phyloP scores from a whole-genome alignment of 2,888 invertebrate genomes.

The Eutolmus rufibarbis region DNA sequence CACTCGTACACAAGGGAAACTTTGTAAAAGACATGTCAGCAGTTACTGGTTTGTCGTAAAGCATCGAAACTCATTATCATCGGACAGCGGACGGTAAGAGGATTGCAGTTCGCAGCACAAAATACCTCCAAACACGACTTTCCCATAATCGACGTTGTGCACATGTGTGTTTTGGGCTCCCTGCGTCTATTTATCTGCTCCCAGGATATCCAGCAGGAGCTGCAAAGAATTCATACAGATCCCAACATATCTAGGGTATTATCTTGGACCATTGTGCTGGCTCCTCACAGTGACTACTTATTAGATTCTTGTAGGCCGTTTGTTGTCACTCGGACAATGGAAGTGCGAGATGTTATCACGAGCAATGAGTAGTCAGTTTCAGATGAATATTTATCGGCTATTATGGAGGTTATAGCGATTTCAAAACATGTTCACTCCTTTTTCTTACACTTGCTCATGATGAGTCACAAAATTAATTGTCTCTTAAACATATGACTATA shows the following conservation, averaged over 20 bases:
- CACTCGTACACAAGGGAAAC: constrained; percentile 41
- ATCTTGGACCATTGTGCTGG: constrained; percentile 42
- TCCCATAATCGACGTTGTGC: not conserved
- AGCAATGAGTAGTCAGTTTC: constrained; percentile 25
- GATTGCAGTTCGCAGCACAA: constrained; percentile 15
- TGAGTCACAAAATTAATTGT: not conserved
- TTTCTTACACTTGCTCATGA: not conserved
- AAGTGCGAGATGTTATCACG: constrained; percentile 20
- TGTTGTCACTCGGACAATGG: constrained; percentile 35
- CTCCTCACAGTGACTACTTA: constrained; percentile 45
- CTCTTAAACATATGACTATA: not conserved
- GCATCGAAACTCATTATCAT: constrained; percentile 27
- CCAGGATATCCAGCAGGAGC: not conserved
- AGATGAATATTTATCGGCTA: constrained; percentile 13
- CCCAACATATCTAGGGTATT: constrained; percentile 43
- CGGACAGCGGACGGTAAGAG: not conserved
- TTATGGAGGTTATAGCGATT: not conserved
- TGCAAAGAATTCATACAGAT: constrained; percentile 41
- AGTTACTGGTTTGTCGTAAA: constrained; percentile 29
- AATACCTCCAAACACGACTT: constrained; percentile 31
- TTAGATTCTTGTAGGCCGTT: constrained; percentile 45
- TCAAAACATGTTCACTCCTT: not conserved
- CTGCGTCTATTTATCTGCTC: not conserved
- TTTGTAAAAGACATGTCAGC: constrained; percentile 42
- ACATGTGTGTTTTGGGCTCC: not conserved